Evolutionary conservation across 2,113 vertebrate genomes (phyloP), one percentile per base, ranked within the genome.

Genomic region (Halcyon senegalensis): DNA sequence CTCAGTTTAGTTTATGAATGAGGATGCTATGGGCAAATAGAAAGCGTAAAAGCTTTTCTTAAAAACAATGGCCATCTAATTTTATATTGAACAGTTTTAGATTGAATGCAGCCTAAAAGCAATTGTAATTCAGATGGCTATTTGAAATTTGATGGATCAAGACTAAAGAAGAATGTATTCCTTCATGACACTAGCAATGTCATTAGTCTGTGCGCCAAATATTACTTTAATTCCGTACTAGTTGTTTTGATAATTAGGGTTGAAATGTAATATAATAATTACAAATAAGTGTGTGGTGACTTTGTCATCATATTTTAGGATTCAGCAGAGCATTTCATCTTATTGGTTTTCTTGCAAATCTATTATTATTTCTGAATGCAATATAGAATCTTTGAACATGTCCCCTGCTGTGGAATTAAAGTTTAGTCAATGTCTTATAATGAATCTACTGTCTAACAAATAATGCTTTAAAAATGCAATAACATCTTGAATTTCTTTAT

Each of bases 371-470:
- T 94, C 44, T 90, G 85, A 87, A 84, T 91, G 72, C 63, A 95
- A 58, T 94, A 86, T 48, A 82, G 83, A 96, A 93, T 90, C 82
- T 87, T 82, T 92, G 92, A 96, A 94, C 60, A 5, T 33, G 58
- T 73, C 97, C 77, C 91, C 96, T 97, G 88, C 95, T 97, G 93
- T 82, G 90, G 74, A 96, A 97, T 97, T 97, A 92, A 94, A 96
- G 51, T 87, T 74, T 68, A 96, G 53, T 91, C 93, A 97, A 87
- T 96, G 90, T 95, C 48, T 96, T 92, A 87, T 75, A 96, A 97
- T 95, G 93, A 97, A 97, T 76, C 55, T 85, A 72, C 84, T 94
- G 56, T 94, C 89, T 91, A 94, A 96, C 78, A 97, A 98, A 95
- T 68, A 92, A 93, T 83, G 41, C 39, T 95, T 97, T 81, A 91